These are phyloP conservation scores for Lissonota sp. DNA, from an alignment of 2,888 invertebrate genomes.

Conservation along the genomic window DNA sequence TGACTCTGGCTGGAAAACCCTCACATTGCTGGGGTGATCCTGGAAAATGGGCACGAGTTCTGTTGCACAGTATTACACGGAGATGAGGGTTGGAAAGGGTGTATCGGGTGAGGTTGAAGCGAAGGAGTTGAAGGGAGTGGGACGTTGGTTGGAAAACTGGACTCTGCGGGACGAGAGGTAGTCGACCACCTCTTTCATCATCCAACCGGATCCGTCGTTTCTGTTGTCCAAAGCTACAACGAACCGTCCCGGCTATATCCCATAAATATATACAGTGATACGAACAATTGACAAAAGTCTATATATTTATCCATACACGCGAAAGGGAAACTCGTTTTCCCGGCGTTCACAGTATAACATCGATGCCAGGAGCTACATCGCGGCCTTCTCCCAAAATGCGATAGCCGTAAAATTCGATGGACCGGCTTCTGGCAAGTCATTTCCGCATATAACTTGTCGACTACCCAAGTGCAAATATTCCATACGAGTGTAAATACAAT, in stretches of 20 bases:
- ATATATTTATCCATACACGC: conserved; percentile 2
- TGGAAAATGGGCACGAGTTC: conserved; percentile 62
- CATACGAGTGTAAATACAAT: neutral
- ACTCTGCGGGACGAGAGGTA: conserved; percentile 48
- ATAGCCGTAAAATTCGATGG: conserved; percentile 54
- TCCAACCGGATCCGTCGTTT: conserved; percentile 59
- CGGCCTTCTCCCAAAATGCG: conserved; percentile 24
- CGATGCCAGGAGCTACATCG: conserved; percentile 23
- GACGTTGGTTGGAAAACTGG: conserved; percentile 48
- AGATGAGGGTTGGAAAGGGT: conserved; percentile 25
- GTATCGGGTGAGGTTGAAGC: conserved; percentile 44
- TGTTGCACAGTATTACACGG: conserved; percentile 39
- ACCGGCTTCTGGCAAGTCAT: conserved; percentile 33
- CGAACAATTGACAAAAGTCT: neutral
- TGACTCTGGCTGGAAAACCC: conserved; percentile 70
- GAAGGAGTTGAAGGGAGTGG: conserved; percentile 54
- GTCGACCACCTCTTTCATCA: conserved; percentile 71
- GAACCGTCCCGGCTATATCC: conserved; percentile 23
- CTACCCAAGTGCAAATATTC: conserved; percentile 14
- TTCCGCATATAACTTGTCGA: conserved; percentile 25
- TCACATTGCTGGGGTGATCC: conserved; percentile 63
- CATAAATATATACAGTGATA: conserved; percentile 44
- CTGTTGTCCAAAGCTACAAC: conserved; percentile 60
- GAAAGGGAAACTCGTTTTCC: conserved; percentile 51
- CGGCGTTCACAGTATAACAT: conserved; percentile 1